Conservation (phyloP, 2,888 invertebrate species). For the Drosophila nr. fundita region DNA sequence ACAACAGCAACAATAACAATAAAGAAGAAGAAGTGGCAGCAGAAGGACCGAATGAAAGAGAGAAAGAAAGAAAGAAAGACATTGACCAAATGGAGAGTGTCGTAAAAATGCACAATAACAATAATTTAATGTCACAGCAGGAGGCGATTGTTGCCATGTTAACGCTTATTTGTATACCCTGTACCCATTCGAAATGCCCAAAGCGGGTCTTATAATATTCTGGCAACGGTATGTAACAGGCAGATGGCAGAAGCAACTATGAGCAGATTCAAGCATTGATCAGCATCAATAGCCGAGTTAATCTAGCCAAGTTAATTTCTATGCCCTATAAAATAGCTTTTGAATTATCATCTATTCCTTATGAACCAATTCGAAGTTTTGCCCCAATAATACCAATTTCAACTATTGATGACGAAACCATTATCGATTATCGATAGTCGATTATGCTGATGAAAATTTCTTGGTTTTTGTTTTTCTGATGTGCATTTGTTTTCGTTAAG, state of each 20-base stretch:
- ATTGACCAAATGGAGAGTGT: constrained; percentile 70
- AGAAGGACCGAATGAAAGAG: neutral
- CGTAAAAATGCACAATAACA: constrained; percentile 83
- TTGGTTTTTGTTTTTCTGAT: neutral
- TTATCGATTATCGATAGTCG: too few species aligned
- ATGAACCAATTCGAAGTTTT: neutral
- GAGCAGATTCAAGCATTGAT: neutral
- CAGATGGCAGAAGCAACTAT: neutral
- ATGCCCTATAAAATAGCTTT: neutral
- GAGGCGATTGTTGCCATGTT: constrained; percentile 85
- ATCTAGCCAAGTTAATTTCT: neutral
- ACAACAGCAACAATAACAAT: constrained; percentile 16
- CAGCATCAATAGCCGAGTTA: neutral
- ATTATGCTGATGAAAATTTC: neutral
- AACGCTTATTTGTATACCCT: constrained; percentile 81
- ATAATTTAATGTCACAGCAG: constrained; percentile 85
- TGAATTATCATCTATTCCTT: neutral
- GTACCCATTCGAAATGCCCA: neutral
- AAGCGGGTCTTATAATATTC: neutral
- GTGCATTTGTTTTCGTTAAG: neutral
- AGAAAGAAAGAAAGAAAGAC: constrained; percentile 22
- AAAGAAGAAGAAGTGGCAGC: constrained; percentile 11
- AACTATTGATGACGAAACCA: neutral
- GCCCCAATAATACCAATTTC: neutral
- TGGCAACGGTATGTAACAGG: neutral